Evolutionary conservation across 2,113 vertebrate species (phyloP).

Genomic region (Ceratotherium simum): DNA sequence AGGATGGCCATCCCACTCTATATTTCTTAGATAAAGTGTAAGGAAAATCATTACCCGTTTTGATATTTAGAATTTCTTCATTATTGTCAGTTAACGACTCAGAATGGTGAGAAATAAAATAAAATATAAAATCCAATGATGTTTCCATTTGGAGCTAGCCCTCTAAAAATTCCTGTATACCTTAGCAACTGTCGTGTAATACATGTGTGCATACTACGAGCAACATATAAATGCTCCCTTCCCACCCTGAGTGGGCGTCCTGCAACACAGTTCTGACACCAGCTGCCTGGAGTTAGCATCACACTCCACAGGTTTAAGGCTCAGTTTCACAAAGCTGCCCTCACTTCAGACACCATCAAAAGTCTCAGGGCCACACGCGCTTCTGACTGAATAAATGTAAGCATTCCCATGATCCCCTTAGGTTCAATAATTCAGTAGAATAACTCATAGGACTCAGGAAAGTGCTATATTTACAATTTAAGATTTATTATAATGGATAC

Average conservation of each 20-base stretch:
- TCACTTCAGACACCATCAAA: background rate
- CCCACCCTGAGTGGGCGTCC: background rate
- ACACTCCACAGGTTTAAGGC: background rate
- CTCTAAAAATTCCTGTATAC: background rate
- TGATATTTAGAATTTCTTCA: background rate
- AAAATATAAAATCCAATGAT: background rate
- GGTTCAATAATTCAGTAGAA: background rate
- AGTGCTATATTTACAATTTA: rapidly evolving
- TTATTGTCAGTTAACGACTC: background rate
- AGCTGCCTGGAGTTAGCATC: background rate
- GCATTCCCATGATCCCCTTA: background rate
- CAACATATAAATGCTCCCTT: background rate
- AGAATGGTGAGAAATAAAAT: background rate
- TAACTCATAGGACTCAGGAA: background rate
- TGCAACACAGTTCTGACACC: background rate
- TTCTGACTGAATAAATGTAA: background rate
- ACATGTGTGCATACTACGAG: rapidly evolving
- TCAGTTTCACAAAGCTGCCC: background rate
- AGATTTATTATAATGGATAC: background rate
- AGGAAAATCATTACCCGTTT: background rate
- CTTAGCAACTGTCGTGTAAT: background rate
- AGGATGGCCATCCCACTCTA: background rate
- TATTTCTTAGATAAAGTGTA: background rate
- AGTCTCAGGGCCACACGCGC: background rate
- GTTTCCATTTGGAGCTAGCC: background rate